Base-by-base conservation (phyloP, 2,797 vertebrate genomes). In the Rhinogobio ventralis region DNA sequence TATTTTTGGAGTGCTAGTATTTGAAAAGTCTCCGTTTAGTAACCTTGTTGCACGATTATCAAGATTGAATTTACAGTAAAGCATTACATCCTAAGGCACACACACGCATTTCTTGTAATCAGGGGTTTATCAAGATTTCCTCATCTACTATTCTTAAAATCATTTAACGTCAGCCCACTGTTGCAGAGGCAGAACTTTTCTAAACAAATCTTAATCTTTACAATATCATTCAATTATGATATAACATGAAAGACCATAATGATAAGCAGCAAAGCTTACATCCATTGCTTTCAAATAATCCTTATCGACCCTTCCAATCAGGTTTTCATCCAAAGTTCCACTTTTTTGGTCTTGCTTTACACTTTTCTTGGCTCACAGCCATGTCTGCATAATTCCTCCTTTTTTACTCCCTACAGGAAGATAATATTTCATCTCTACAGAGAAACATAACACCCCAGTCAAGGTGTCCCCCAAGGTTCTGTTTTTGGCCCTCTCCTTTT, bases 1-100 rank as follows among this genome's bases (percentile, higher is more conserved):
- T 83, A 67, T 75, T 83, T 75, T 83, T 75, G 45, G 72, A 66
- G 81, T 20, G 72, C 60, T 75, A 23, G 81, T 53, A 83, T 67
- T 83, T 53, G 72, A 15, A 19, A 53, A 67, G 23, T 36, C 39
- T 33, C 42, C 20, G 71, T 83, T 83, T 66, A 36, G 46, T 75
- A 67, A 42, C 81, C 60, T 39, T 75, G 71, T 36, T 39, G 57
- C 46, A 39, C 9, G 57, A 75, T 51, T 36, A 53, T 66, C 72
- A 51, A 82, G 23, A 75, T 36, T 73, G 69, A 64, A 46, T 82
- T 62, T 73, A n/a, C 7, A 64, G 68, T n/a, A 23, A 36, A 36
- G 49, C 23, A 69, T 80, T 68, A 5, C 30, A 69, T 69, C 15
- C 49, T 25, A 82, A 66, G 20, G 4, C 66, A 60, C 23, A 82